Conservation (phyloP, 2,797 vertebrate genomes). For the Psittacula echo region DNA sequence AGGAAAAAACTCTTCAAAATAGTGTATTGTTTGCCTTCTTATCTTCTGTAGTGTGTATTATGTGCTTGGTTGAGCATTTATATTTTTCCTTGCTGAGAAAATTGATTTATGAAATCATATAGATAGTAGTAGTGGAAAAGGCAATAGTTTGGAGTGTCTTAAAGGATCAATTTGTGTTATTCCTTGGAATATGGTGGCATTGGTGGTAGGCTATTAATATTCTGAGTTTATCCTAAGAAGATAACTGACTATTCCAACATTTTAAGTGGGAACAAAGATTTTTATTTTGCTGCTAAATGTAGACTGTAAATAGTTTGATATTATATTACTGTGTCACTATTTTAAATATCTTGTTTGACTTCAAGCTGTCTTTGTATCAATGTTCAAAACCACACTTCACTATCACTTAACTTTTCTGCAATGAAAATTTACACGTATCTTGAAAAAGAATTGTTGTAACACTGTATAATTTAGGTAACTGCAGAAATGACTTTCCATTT, state of each 20-base stretch:
- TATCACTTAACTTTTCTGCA: background rate
- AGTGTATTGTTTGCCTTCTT: background rate
- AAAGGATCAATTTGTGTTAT: background rate
- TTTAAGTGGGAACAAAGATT: background rate
- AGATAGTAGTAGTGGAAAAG: background rate
- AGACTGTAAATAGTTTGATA: background rate
- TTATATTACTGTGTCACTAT: background rate
- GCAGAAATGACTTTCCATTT: background rate
- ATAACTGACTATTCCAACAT: background rate
- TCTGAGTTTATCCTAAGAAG: background rate
- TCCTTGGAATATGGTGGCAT: background rate
- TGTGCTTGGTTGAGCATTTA: background rate
- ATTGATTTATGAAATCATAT: background rate
- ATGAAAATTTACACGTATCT: background rate
- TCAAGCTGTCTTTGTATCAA: background rate
- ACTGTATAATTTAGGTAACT: background rate
- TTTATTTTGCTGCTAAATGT: background rate
- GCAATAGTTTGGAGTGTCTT: background rate
- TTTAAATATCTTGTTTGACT: background rate
- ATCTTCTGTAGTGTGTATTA: background rate
- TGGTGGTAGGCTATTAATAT: background rate
- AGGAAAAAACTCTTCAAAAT: background rate
- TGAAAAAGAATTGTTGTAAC: background rate
- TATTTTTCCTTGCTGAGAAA: background rate
- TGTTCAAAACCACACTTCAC: background rate